Conservation (phyloP, 2,113 vertebrate species). For the Eupsittula cactorum region DNA sequence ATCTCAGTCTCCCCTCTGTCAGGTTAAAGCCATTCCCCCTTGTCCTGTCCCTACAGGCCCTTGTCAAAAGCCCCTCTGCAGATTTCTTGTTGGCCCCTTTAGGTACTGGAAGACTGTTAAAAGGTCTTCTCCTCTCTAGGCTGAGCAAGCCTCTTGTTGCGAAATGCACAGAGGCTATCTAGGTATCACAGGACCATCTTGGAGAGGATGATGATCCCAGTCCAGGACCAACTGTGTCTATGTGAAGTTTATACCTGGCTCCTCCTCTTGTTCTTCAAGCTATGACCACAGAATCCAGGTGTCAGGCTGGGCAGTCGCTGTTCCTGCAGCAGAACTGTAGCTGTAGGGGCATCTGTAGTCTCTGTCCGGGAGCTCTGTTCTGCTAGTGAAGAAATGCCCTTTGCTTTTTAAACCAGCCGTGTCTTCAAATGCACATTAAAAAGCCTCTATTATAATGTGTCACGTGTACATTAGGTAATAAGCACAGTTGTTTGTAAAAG, state of each 20-base stretch:
- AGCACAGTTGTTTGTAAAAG: constrained; percentile 7
- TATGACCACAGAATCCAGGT: not conserved
- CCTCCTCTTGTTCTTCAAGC: not conserved
- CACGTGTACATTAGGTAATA: constrained; percentile 3
- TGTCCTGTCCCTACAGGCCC: not conserved
- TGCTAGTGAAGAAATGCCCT: not conserved
- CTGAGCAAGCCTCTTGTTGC: not conserved
- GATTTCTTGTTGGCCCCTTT: not conserved
- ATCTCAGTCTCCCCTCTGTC: accelerated
- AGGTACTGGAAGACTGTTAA: not conserved
- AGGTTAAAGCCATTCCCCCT: not conserved
- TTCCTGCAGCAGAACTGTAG: not conserved
- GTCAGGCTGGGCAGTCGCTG: not conserved
- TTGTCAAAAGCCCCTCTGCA: not conserved
- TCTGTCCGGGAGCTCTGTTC: not conserved
- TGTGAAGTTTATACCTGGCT: not conserved
- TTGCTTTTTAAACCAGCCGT: constrained; percentile 7
- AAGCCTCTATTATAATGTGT: not conserved
- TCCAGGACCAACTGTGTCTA: not conserved
- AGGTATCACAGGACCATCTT: accelerated
- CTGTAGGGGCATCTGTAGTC: not conserved
- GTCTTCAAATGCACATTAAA: constrained; percentile 20
- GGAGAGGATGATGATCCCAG: not conserved
- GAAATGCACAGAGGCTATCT: not conserved
- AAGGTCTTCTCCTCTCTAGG: not conserved